These are phyloP conservation scores for Theristicus caerulescens DNA, from an alignment of 2,113 vertebrate genomes.

Conservation along the genomic window DNA sequence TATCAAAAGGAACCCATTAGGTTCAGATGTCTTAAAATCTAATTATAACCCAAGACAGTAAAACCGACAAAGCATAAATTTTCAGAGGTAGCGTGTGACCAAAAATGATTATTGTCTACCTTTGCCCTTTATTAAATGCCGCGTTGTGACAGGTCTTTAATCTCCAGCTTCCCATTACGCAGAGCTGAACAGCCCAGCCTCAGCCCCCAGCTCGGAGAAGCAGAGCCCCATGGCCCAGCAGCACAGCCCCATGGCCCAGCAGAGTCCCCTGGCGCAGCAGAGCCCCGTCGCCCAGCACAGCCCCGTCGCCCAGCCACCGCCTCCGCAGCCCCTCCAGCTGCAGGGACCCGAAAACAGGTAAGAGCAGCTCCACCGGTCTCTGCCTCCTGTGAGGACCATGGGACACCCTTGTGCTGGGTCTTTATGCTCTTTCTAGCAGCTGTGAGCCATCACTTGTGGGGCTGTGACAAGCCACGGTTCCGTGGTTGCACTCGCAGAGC, in stretches of 20 bases:
- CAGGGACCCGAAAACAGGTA: slow-evolving; percentile 94
- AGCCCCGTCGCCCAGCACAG: slow-evolving; percentile 77
- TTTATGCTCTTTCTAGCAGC: background rate
- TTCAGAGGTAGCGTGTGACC: background rate
- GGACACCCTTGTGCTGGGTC: background rate
- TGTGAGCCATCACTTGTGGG: background rate
- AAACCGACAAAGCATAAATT: background rate
- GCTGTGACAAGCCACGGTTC: background rate
- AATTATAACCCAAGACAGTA: background rate
- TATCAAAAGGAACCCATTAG: background rate
- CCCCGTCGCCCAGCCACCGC: slow-evolving; percentile 72
- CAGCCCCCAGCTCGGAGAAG: slow-evolving; percentile 91
- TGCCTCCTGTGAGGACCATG: background rate
- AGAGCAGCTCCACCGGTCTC: background rate
- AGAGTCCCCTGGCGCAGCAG: slow-evolving; percentile 80
- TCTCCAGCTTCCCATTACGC: slow-evolving; percentile 12
- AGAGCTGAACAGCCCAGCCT: slow-evolving; percentile 92
- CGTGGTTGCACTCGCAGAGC: rapidly evolving
- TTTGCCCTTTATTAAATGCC: slow-evolving; percentile 19
- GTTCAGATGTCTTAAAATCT: slow-evolving; percentile 15
- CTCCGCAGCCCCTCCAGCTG: slow-evolving; percentile 84
- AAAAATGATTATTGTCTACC: background rate
- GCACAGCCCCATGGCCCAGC: slow-evolving; percentile 83
- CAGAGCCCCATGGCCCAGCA: slow-evolving; percentile 94
- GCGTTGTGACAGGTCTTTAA: background rate